These are phyloP conservation scores for Heptranchias perlo DNA, from an alignment of 2,113 vertebrate genomes.

Conservation along the genomic window DNA sequence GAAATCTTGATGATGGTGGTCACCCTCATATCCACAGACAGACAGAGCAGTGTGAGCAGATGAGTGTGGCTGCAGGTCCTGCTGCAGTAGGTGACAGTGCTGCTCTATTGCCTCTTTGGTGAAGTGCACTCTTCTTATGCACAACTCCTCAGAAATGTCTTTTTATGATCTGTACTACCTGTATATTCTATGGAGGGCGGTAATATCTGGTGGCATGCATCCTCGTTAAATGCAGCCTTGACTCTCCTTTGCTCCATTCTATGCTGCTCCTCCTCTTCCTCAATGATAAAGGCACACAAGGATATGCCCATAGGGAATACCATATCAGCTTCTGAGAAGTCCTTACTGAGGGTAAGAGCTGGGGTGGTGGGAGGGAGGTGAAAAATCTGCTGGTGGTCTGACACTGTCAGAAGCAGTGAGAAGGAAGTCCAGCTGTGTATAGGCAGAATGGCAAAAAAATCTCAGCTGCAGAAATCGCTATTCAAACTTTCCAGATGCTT, in stretches of 20 bases:
- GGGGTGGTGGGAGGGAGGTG: too few relatives aligned
- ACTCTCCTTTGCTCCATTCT: background rate
- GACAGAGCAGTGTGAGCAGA: background rate
- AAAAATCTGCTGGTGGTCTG: background rate
- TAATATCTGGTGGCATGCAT: too few relatives aligned
- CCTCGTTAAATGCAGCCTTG: background rate
- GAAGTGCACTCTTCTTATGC: background rate
- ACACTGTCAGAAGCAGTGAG: too few relatives aligned
- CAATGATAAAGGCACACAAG: background rate
- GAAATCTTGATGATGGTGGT: background rate
- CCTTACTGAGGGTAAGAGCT: background rate
- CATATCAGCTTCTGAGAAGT: background rate
- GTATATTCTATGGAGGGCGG: background rate
- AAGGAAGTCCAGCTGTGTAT: background rate
- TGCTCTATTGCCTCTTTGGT: background rate
- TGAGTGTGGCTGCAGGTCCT: background rate
- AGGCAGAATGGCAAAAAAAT: background rate
- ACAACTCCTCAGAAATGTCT: background rate
- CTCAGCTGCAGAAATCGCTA: background rate
- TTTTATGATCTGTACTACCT: background rate
- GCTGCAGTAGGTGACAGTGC: background rate
- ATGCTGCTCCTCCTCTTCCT: background rate
- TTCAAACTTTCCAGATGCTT: background rate
- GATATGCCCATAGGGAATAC: background rate
- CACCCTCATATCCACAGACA: background rate